A percentile compares a stretch with the other conserved stretches of the same genome.
phyloP scores from a whole-genome alignment of 2,888 invertebrate species.

The Rhamphomyia laevipes region DNA sequence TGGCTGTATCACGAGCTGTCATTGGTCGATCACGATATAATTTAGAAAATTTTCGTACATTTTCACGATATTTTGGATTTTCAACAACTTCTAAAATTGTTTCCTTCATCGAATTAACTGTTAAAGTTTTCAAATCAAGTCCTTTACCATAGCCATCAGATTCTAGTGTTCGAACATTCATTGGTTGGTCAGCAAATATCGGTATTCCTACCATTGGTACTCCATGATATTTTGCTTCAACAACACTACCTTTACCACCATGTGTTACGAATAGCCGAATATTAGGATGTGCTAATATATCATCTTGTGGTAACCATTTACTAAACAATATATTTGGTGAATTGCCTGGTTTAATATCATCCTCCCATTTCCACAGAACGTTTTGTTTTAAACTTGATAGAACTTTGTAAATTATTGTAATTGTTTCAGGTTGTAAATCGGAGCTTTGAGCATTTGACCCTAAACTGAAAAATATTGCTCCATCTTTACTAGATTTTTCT shows the following conservation, averaged over 20 bases:
- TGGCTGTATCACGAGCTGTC: constrained; percentile 40
- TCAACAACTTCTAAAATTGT: constrained; percentile 20
- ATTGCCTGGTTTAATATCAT: constrained; percentile 31
- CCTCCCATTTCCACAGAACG: constrained; percentile 59
- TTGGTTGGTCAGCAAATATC: constrained; percentile 67
- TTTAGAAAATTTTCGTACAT: constrained; percentile 34
- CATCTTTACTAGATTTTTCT: constrained; percentile 32
- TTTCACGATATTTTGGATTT: constrained; percentile 17
- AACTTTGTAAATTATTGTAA: constrained; percentile 42
- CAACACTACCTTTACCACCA: constrained; percentile 59
- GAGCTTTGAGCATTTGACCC: constrained; percentile 35
- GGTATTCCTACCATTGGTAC: constrained; percentile 64
- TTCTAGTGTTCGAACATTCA: constrained; percentile 61
- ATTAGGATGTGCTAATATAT: constrained; percentile 59
- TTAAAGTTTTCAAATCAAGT: constrained; percentile 14
- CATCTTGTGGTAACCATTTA: constrained; percentile 48
- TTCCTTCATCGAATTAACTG: constrained; percentile 10
- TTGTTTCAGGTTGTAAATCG: constrained; percentile 39
- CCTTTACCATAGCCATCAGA: constrained; percentile 40
- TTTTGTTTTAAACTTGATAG: constrained; percentile 48
- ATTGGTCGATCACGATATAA: constrained; percentile 43
- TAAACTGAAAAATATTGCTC: constrained; percentile 37
- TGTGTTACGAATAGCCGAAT: constrained; percentile 39
- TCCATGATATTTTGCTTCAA: constrained; percentile 65
- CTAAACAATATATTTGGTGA: constrained; percentile 36